These are phyloP conservation scores for Anser brachyrhynchus DNA, from an alignment of 2,113 vertebrate genomes.

Conservation along the genomic window DNA sequence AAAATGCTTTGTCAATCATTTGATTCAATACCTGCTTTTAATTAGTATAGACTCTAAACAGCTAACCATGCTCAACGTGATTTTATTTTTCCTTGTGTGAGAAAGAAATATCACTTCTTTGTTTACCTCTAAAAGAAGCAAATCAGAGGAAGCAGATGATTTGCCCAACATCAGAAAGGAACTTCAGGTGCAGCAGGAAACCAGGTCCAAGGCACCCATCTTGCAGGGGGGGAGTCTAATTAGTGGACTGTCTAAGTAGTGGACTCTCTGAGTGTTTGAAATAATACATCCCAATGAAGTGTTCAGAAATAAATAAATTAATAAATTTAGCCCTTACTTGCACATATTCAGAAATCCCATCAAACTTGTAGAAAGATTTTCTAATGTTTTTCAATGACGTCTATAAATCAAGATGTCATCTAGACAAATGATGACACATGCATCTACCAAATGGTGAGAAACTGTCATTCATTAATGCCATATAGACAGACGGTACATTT, in stretches of 20 bases:
- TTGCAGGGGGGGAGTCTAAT: neutral
- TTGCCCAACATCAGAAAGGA: neutral
- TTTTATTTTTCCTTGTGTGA: neutral
- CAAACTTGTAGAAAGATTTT: slow-evolving; percentile 56
- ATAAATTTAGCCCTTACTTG: neutral
- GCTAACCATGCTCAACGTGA: accelerated
- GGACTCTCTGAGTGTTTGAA: neutral
- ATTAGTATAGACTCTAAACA: neutral
- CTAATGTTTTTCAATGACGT: slow-evolving; percentile 63
- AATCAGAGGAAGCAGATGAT: neutral
- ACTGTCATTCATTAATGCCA: slow-evolving; percentile 66
- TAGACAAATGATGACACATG: slow-evolving; percentile 69
- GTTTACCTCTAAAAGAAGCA: neutral
- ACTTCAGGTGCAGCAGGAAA: neutral
- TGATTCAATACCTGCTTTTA: neutral
- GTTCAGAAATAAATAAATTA: neutral
- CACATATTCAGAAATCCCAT: slow-evolving; percentile 44
- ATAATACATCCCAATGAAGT: neutral
- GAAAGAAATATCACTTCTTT: neutral
- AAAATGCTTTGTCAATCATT: neutral
- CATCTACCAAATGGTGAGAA: slow-evolving; percentile 59
- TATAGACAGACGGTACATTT: slow-evolving; percentile 57
- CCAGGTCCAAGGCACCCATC: neutral
- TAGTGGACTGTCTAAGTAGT: neutral
- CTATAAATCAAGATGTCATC: slow-evolving; percentile 70